A percentile compares a stretch with the other conserved stretches of the same genome.
Evolutionary conservation across 2,888 invertebrate genomes (phyloP).

Genomic region (Argynnis bischoffii): DNA sequence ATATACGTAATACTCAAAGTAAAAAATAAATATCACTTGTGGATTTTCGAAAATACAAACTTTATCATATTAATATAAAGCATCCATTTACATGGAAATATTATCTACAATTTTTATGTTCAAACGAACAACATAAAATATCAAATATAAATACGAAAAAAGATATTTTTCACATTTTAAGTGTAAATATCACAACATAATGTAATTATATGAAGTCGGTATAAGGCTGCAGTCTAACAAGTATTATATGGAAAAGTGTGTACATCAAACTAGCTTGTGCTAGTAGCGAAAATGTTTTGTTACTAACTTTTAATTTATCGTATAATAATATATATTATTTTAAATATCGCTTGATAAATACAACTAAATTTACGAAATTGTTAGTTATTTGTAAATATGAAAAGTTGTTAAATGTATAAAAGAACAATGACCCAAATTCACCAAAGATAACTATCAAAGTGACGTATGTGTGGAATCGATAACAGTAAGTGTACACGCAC

Average conservation of each 20-base stretch:
- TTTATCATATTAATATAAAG: too few species aligned
- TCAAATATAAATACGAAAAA: neutral
- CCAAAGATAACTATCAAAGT: slow-evolving; percentile 77
- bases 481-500: slow-evolving; percentile 74
- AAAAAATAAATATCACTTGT: too few species aligned
- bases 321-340: slow-evolving; percentile 39
- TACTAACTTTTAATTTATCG: slow-evolving; percentile 50
- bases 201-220: slow-evolving; percentile 20
- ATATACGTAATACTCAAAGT: too few species aligned
- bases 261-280: slow-evolving; percentile 37
- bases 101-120: neutral
- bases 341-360: neutral
- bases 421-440: slow-evolving; percentile 81
- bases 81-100: neutral
- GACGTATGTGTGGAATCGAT: slow-evolving; percentile 80
- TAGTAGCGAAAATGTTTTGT: slow-evolving; percentile 41
- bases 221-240: slow-evolving; percentile 25
- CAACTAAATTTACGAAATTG: neutral
- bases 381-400: neutral
- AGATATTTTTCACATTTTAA: neutral
- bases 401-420: slow-evolving; percentile 56
- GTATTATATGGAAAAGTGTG: slow-evolving; percentile 21
- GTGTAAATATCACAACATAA: slow-evolving; percentile 15
- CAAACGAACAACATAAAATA: neutral
- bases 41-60: too few species aligned